Conservation (phyloP, 2,797 vertebrate genomes). For the Artibeus lituratus region DNA sequence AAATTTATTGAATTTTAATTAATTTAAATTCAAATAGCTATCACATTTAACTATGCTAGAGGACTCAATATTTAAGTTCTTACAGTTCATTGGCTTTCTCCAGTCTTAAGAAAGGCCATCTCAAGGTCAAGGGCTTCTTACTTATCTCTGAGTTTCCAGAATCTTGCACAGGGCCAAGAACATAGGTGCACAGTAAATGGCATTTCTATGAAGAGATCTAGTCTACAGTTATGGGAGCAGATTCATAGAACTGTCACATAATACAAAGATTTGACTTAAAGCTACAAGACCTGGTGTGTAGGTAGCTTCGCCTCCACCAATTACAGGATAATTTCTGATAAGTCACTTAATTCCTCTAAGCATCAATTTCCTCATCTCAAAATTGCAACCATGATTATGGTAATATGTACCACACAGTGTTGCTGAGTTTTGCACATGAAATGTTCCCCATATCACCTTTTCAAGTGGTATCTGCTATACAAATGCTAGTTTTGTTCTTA, state of each 20-base stretch:
- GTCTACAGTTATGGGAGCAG: not conserved
- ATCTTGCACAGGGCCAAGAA: not conserved
- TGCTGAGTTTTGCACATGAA: not conserved
- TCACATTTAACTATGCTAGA: not conserved
- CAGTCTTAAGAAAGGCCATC: not conserved
- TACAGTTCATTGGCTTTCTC: not conserved
- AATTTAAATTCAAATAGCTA: not conserved
- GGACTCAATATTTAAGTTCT: not conserved
- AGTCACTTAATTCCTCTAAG: conserved; percentile 31
- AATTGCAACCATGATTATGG: conserved; percentile 43
- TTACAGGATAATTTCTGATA: conserved; percentile 46
- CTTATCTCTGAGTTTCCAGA: not conserved
- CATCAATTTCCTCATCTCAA: conserved; percentile 51
- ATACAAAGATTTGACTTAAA: conserved; percentile 28
- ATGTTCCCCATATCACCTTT: not conserved
- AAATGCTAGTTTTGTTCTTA: not conserved
- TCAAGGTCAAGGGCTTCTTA: not conserved
- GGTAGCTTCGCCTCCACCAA: not conserved
- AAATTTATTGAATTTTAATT: not conserved
- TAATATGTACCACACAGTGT: not conserved
- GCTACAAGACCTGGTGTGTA: not conserved
- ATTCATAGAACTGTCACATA: not conserved
- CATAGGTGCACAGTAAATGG: not conserved
- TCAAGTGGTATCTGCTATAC: not conserved
- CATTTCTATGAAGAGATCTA: not conserved